Percentiles rank a stretch among this genome's conserved stretches.
phyloP scores from a whole-genome alignment of 2,888 invertebrate species.

The Andrena marginata region DNA sequence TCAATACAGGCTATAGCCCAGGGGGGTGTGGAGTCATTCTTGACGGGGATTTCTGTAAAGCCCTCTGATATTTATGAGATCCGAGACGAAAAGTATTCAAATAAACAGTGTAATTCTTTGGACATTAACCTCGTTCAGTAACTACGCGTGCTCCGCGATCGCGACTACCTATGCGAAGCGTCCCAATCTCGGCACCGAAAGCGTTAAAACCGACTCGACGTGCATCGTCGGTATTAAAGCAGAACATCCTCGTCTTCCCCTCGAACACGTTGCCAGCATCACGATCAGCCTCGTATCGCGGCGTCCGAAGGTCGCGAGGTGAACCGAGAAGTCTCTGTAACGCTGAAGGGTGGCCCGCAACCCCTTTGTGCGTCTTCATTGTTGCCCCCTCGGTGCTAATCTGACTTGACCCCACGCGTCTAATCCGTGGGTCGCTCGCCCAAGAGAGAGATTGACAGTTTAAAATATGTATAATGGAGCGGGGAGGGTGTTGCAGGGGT shows the following conservation, averaged over 20 bases:
- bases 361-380: constrained; percentile 80
- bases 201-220: too few species aligned
- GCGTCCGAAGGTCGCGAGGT: constrained; percentile 11
- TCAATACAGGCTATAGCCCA: too few species aligned
- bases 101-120: too few species aligned
- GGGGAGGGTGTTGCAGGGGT: constrained; percentile 43
- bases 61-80: too few species aligned
- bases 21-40: too few species aligned
- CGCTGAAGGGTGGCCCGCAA: constrained; percentile 10
- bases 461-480: constrained; percentile 85
- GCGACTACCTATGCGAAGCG: too few species aligned
- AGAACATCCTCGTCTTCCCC: neutral
- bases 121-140: too few species aligned
- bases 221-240: too few species aligned
- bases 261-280: neutral
- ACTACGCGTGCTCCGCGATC: too few species aligned
- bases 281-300: neutral
- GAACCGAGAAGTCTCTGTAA: constrained; percentile 7
- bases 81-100: too few species aligned
- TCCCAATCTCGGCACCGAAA: too few species aligned
- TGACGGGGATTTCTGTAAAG: too few species aligned
- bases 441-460: constrained; percentile 84
- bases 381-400: constrained; percentile 75
- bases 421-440: constrained; percentile 72
- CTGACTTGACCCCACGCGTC: constrained; percentile 80